A percentile compares a stretch with the other conserved stretches of the same genome.
These are phyloP conservation scores for Drosophila nr. medialis DNA, from an alignment of 2,888 invertebrate species.

Conservation along the genomic window DNA sequence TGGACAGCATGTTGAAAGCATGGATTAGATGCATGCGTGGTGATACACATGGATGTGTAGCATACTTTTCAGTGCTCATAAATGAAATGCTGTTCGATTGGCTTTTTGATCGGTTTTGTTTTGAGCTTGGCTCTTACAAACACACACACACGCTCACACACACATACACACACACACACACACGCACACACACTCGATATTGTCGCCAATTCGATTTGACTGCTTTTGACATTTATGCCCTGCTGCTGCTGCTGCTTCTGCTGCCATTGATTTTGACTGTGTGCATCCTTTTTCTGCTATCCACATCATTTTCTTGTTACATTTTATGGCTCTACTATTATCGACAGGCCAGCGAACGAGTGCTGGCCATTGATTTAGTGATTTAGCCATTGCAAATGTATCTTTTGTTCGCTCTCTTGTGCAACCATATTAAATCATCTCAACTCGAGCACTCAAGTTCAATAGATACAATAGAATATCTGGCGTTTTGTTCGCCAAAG, in stretches of 20 bases:
- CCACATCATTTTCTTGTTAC: conserved; percentile 67
- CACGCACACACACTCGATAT: conserved; percentile 1
- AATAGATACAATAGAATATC: background rate
- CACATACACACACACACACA: too few relatives aligned
- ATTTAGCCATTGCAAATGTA: conserved; percentile 56
- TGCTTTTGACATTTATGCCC: conserved; percentile 77
- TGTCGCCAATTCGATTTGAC: conserved; percentile 66
- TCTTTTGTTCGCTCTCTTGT: conserved; percentile 32
- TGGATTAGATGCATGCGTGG: background rate
- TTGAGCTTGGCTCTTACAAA: conserved; percentile 25
- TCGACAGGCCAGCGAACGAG: conserved; percentile 36
- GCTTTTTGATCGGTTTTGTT: conserved; percentile 38
- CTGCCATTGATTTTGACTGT: conserved; percentile 14
- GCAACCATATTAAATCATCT: conserved; percentile 20
- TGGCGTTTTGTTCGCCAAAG: background rate
- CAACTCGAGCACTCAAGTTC: conserved; percentile 10
- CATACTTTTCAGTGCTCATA: conserved; percentile 50
- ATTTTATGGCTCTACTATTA: conserved; percentile 73
- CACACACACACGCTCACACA: too few relatives aligned
- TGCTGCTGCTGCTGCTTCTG: background rate
- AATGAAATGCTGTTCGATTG: conserved; percentile 34
- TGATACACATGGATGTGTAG: conserved; percentile 24
- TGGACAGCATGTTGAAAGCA: conserved; percentile 26
- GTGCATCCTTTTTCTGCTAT: conserved; percentile 38
- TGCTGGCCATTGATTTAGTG: conserved; percentile 57